phyloP scores from a whole-genome alignment of 1,140 invertebrate species.

The Drosophila aff. region DNA sequence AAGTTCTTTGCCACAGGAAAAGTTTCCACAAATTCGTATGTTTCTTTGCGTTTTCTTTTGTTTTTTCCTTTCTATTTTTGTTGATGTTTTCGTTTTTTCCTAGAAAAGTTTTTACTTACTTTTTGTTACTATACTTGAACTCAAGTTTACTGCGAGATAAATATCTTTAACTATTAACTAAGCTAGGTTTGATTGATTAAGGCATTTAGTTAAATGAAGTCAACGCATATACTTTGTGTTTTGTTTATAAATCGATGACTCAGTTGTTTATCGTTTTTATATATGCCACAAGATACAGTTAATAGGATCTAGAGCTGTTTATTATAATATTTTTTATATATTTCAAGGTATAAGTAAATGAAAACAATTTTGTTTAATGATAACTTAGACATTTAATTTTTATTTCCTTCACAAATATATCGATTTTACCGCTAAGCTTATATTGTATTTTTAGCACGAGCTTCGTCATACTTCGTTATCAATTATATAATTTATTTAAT shows the following conservation, averaged over 20 bases:
- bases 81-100: background rate
- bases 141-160: background rate
- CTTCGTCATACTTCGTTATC: background rate
- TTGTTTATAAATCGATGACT: too few species aligned
- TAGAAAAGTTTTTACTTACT: background rate
- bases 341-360: too few species aligned
- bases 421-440: background rate
- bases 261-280: too few species aligned
- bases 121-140: background rate
- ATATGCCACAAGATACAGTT: too few species aligned
- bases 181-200: conserved; percentile 8
- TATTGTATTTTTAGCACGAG: background rate
- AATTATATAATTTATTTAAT: conserved; percentile 8
- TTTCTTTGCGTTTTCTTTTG: background rate
- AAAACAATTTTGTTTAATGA: background rate
- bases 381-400: background rate
- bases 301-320: too few species aligned
- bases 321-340: too few species aligned
- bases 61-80: background rate
- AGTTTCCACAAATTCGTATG: conserved; percentile 6
- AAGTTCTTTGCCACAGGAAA: conserved; percentile 24
- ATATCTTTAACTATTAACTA: background rate
- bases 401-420: too few species aligned
- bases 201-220: background rate
- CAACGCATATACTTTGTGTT: too few species aligned